Conservation (phyloP, 2,113 vertebrate genomes). For the Indri indri region DNA sequence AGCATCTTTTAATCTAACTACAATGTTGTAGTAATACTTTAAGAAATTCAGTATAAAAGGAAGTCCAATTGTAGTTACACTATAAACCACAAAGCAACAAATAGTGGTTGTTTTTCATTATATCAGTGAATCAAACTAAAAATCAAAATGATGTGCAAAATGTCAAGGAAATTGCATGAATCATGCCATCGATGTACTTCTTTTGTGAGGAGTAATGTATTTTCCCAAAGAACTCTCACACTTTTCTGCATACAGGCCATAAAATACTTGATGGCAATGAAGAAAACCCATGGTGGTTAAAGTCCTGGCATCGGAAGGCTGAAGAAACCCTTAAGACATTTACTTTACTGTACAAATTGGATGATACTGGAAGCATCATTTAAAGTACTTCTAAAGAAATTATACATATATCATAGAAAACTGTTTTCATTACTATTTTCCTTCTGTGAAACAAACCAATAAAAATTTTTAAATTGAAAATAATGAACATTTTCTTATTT, state of each 20-base stretch:
- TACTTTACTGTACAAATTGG: neutral
- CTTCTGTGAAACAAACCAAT: no score
- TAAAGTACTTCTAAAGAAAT: neutral
- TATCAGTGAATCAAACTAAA: conserved; percentile 45
- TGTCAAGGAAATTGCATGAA: conserved; percentile 26
- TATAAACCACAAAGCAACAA: conserved; percentile 21
- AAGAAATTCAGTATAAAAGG: neutral
- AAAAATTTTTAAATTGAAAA: no score
- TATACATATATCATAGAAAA: no score
- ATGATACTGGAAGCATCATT: neutral
- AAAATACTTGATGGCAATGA: neutral
- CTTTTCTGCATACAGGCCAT: conserved; percentile 8
- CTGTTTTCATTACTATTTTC: no score
- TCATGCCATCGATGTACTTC: neutral
- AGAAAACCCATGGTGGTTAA: neutral
- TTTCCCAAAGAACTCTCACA: conserved; percentile 14
- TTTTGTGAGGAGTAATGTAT: conserved; percentile 1
- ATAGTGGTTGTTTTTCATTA: neutral
- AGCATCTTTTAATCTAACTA: neutral
- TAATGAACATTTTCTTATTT: no score
- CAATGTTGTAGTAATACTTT: neutral
- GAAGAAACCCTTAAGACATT: neutral
- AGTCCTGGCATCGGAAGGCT: neutral
- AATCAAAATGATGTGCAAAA: neutral
- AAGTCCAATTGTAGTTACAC: neutral